Conservation (phyloP, 2,113 vertebrate species). For the Crotophaga sulcirostris region DNA sequence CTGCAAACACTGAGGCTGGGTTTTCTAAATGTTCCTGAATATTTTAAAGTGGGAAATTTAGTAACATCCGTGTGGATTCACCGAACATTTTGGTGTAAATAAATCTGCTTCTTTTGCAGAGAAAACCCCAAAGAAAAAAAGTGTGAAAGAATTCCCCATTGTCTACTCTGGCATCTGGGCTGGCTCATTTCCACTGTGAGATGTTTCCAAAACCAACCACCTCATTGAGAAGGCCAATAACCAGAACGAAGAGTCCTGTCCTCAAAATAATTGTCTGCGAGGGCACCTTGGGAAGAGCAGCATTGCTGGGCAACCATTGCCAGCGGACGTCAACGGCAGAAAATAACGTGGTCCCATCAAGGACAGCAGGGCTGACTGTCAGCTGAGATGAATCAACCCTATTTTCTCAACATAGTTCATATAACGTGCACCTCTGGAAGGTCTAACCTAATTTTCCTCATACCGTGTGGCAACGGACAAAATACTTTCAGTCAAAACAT, state of each 20-base stretch:
- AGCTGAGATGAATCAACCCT: background rate
- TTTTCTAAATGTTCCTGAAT: background rate
- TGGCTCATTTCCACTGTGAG: background rate
- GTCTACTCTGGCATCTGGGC: background rate
- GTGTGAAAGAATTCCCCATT: background rate
- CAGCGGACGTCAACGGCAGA: background rate
- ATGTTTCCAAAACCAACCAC: background rate
- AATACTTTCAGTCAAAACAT: background rate
- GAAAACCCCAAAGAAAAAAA: background rate
- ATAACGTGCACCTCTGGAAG: background rate
- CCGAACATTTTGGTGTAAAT: background rate
- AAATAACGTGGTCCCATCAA: fast-evolving
- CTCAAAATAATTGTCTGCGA: background rate
- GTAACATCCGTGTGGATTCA: background rate
- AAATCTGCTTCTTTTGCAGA: background rate
- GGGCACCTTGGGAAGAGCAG: background rate
- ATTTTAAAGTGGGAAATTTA: background rate
- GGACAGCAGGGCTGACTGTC: background rate
- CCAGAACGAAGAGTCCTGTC: background rate
- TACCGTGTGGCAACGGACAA: background rate
- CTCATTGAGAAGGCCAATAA: background rate
- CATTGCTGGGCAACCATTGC: fast-evolving
- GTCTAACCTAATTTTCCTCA: background rate
- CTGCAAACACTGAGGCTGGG: background rate
- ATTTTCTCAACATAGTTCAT: background rate